A percentile compares a stretch with the other conserved stretches of the same genome.
Conservation (phyloP, 2,113 vertebrate species). For the Cavia porcellus region DNA sequence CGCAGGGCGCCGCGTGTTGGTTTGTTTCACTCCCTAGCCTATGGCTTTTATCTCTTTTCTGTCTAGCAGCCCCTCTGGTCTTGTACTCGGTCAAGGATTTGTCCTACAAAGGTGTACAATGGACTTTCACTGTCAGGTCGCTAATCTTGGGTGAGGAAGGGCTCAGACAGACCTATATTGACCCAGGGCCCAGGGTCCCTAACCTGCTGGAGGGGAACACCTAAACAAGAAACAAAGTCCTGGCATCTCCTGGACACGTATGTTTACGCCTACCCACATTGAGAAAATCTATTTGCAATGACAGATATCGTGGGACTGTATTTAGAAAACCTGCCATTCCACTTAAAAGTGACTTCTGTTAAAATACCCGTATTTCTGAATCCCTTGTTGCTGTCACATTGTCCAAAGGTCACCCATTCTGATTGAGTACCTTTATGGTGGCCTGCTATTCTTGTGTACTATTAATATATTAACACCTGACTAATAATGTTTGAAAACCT, state of each 20-base stretch:
- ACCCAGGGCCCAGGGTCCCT: conserved; percentile 43
- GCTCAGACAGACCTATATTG: background rate
- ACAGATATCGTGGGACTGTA: conserved; percentile 9
- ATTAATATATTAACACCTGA: conserved; percentile 18
- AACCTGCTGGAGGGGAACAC: background rate
- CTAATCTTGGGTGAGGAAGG: background rate
- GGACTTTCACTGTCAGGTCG: conserved; percentile 22
- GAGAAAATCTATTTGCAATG: conserved; percentile 33
- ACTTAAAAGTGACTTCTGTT: conserved; percentile 60
- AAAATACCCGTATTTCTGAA: conserved; percentile 69
- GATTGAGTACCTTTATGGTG: conserved; percentile 59
- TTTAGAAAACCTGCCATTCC: conserved; percentile 21
- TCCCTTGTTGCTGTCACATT: background rate
- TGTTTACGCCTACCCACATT: background rate
- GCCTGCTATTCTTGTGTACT: conserved; percentile 66
- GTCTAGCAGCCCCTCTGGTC: background rate
- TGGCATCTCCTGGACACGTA: conserved; percentile 36
- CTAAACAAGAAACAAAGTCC: conserved; percentile 69
- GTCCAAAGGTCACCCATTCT: conserved; percentile 77
- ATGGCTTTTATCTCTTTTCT: conserved; percentile 56
- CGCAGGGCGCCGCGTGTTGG: conserved; percentile 58
- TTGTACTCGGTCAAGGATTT: conserved; percentile 26
- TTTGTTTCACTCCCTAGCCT: conserved; percentile 17
- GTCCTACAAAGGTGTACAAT: background rate
- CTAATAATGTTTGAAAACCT: conserved; percentile 36